Evolutionary conservation across 2,113 vertebrate genomes (phyloP).

Genomic region (Lagenorhynchus albirostris): DNA sequence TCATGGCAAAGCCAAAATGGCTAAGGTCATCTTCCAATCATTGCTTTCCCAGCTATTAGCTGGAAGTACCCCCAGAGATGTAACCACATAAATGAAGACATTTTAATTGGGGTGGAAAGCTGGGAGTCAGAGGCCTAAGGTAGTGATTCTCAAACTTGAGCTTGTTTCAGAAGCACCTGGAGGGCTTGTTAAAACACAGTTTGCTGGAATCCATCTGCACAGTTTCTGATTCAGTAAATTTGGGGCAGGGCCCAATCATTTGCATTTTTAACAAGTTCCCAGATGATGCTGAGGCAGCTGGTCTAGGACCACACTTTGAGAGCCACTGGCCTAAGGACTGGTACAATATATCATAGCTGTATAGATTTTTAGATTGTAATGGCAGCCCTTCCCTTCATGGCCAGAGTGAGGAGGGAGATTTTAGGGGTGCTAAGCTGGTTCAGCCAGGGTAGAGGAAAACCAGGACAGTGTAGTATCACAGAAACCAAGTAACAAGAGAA

Average conservation of each 20-base stretch:
- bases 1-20: neutral
- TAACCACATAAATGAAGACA: neutral
- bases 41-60: neutral
- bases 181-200: neutral
- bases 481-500: neutral
- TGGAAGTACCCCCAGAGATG: neutral
- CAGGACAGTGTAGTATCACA: neutral
- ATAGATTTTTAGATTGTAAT: neutral
- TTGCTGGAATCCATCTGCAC: neutral
- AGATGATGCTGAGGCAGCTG: neutral
- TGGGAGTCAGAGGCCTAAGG: neutral
- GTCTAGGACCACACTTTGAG: neutral
- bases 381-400: neutral
- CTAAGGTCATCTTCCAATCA: neutral
- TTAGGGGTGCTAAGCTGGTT: neutral
- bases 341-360: neutral
- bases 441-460: neutral
- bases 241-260: neutral
- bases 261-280: conserved; percentile 17
- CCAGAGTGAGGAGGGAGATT: neutral
- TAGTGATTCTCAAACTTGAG: neutral
- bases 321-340: neutral
- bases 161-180: neutral
- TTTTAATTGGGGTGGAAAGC: neutral
- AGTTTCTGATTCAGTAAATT: neutral